These are phyloP conservation scores for Menura novaehollandiae DNA, from an alignment of 2,113 vertebrate genomes.

Conservation along the genomic window DNA sequence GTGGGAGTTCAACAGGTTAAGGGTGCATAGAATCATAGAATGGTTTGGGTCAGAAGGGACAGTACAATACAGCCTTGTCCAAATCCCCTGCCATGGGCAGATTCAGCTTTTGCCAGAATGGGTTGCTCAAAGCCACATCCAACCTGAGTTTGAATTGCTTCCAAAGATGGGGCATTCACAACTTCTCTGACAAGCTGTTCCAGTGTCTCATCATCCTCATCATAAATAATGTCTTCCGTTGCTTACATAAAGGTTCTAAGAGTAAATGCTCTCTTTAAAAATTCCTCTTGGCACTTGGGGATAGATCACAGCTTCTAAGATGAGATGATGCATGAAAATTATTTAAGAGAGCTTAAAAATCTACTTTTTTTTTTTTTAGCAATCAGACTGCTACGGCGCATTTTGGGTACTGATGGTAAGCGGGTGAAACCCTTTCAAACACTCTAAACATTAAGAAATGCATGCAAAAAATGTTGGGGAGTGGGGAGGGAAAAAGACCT, in stretches of 20 bases:
- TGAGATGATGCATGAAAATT: neutral
- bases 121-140: neutral
- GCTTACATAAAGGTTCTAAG: neutral
- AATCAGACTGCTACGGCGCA: neutral
- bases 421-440: neutral
- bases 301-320: neutral
- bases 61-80: neutral
- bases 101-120: neutral
- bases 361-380: neutral
- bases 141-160: neutral
- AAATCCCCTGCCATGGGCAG: neutral
- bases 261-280: neutral
- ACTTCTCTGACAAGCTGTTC: neutral
- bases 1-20: neutral
- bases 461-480: neutral
- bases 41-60: neutral
- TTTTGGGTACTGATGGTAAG: neutral
- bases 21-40: neutral
- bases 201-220: neutral
- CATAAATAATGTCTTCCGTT: neutral
- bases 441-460: neutral
- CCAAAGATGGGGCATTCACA: neutral
- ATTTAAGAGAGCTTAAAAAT: neutral
- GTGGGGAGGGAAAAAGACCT: neutral
- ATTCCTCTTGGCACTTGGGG: accelerated